Conservation (phyloP, 2,888 invertebrate species). For the Cosmopolites sordidus region DNA sequence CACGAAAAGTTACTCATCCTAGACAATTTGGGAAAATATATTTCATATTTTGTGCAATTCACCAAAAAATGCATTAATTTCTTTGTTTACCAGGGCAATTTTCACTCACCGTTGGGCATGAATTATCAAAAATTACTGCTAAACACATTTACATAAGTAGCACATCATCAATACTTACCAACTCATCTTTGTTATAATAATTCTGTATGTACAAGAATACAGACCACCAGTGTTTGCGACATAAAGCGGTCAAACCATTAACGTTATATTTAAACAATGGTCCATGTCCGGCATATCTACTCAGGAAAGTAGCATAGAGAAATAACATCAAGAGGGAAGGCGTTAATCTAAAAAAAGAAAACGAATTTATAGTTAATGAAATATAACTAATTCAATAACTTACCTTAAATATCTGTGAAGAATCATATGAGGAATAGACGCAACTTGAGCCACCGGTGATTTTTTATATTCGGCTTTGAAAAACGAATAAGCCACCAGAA, state of each 20-base stretch:
- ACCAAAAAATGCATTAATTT: no score
- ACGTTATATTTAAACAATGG: constrained; percentile 31
- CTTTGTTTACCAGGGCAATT: no score
- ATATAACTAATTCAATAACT: constrained; percentile 2
- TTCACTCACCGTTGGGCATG: no score
- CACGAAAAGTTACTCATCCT: no score
- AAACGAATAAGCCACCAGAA: constrained; percentile 52
- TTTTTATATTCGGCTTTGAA: constrained; percentile 35
- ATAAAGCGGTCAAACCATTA: constrained; percentile 27
- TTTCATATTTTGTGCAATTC: no score
- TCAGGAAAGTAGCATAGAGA: constrained; percentile 18
- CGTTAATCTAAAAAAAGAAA: constrained; percentile 26
- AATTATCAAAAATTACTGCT: no score
- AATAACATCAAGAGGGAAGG: constrained; percentile 31
- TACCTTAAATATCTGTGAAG: constrained; percentile 33
- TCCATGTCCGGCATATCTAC: constrained; percentile 25
- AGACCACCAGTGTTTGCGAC: constrained; percentile 45
- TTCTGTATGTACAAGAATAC: constrained; percentile 47
- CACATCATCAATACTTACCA: constrained; percentile 31
- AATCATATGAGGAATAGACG: constrained; percentile 26
- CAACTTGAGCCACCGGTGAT: constrained; percentile 25
- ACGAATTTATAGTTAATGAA: background rate
- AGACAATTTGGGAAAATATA: no score
- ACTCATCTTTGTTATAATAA: constrained; percentile 34
- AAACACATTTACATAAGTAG: no score